Base-by-base conservation (phyloP, 2,888 invertebrate species). In the Acronicta alni region DNA sequence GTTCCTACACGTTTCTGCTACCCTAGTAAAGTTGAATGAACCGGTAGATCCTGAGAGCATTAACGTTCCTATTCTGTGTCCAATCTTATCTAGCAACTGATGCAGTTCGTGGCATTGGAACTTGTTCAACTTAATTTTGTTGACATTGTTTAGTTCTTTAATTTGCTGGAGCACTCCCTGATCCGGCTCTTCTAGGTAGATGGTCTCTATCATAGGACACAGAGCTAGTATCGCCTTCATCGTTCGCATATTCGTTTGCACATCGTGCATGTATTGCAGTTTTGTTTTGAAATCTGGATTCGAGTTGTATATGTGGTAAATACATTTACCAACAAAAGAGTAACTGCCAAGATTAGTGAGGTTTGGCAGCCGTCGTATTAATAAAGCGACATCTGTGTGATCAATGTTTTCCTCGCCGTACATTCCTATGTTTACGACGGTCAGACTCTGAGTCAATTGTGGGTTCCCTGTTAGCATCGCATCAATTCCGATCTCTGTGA, bases 371-470 rank as follows among this genome's bases (percentile, higher is more conserved):
- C 95, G 93, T 72, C 95, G 92, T 75, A 97, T 95, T 47, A 97
- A 88, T 63, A 95, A 86, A 7, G 96, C 96, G 16, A 96, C 93
- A 70, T 96, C 95, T 46, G 95, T 95, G 69, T 96, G 95, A 77
- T 96, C 96, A 52, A 97, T 95, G 74, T 96, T 95, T 84, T 95
- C 95, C 80, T 96, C 96, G 0, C 96, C 96, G 60, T 95, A 96
- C 93, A 95, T 95, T 42, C 97, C 96, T 70, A 97, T 95, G 79
- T 96, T 96, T 45, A 97, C 91, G 42, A 96, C 94, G 5, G 95
- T 95, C 38, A 96, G 81, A 49, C 92, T 94, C 41, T 95, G 92
- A 14, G 95, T 93, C 62, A 94, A 88, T 70, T 91, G 89, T n/a
- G 95, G 91, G 54, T 94, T 89, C 0, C 95, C 94, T 30, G 86